These are phyloP conservation scores for Ctenochaetus hawaiiensis DNA, from an alignment of 2,797 vertebrate genomes.

Conservation along the genomic window DNA sequence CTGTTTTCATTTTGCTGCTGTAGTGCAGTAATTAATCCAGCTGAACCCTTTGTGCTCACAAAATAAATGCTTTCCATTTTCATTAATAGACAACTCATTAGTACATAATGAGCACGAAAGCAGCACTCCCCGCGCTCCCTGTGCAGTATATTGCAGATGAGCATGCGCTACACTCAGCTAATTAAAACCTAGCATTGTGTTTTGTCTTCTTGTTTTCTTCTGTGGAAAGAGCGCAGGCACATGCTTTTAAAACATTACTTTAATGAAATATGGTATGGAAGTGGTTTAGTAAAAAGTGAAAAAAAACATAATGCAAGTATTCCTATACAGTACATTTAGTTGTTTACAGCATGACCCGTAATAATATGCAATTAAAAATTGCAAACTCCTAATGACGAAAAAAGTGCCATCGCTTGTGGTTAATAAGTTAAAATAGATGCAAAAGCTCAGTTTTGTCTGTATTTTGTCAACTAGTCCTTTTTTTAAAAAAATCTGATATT, in stretches of 20 bases:
- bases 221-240: conserved; percentile 31
- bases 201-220: conserved; percentile 56
- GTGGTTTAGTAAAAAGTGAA: conserved; percentile 29
- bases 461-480: background rate
- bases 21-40: conserved; percentile 88
- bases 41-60: conserved; percentile 85
- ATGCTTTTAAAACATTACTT: conserved; percentile 51
- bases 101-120: conserved; percentile 85
- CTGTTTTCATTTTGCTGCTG: conserved; percentile 85
- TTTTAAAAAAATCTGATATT: too few relatives aligned
- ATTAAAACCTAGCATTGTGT: conserved; percentile 77
- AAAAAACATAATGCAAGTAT: conserved; percentile 3
- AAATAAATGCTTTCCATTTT: conserved; percentile 90
- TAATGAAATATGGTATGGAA: conserved; percentile 54
- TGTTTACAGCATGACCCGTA: background rate
- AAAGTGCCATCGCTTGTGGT: background rate
- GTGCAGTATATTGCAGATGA: conserved; percentile 69
- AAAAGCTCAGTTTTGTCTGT: background rate
- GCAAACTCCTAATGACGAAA: background rate
- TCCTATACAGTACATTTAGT: background rate
- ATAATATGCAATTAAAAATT: background rate
- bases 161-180: conserved; percentile 69
- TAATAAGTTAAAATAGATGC: background rate
- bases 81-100: conserved; percentile 91
- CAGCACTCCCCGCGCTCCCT: conserved; percentile 73